A percentile compares a stretch with the other conserved stretches of the same genome.
These are phyloP conservation scores for Netelia fuscicornis DNA, from an alignment of 2,888 invertebrate genomes.

Conservation along the genomic window DNA sequence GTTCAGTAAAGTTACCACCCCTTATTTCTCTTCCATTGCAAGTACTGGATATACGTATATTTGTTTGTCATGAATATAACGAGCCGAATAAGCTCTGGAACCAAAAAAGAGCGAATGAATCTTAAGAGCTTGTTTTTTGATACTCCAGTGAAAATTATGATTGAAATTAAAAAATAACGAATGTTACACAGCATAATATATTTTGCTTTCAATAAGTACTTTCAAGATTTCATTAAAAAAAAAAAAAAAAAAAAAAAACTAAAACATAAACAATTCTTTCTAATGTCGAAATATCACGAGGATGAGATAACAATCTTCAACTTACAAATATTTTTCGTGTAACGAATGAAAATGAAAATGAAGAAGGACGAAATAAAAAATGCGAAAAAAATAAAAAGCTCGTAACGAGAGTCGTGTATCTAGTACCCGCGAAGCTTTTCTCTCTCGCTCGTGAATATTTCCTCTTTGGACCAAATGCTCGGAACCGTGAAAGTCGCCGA, in stretches of 20 bases:
- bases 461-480: constrained; percentile 33
- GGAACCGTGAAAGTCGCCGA: neutral
- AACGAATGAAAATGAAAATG: neutral
- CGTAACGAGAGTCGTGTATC: constrained; percentile 22
- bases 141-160: constrained; percentile 8
- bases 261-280: too few relatives aligned
- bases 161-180: constrained; percentile 21
- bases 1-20: constrained; percentile 61
- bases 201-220: neutral
- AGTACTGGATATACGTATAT: constrained; percentile 55
- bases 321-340: too few relatives aligned
- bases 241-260: too few relatives aligned
- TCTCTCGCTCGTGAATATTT: constrained; percentile 51
- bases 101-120: neutral
- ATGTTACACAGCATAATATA: constrained; percentile 24
- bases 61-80: constrained; percentile 46
- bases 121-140: constrained; percentile 9
- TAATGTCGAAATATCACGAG: too few relatives aligned
- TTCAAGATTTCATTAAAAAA: too few relatives aligned
- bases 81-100: neutral
- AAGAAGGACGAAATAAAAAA: neutral
- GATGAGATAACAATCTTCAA: too few relatives aligned
- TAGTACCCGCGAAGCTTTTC: neutral
- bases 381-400: constrained; percentile 13
- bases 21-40: constrained; percentile 17